Base-by-base conservation (phyloP, 1,140 invertebrate genomes). In the Papilio helenus region DNA sequence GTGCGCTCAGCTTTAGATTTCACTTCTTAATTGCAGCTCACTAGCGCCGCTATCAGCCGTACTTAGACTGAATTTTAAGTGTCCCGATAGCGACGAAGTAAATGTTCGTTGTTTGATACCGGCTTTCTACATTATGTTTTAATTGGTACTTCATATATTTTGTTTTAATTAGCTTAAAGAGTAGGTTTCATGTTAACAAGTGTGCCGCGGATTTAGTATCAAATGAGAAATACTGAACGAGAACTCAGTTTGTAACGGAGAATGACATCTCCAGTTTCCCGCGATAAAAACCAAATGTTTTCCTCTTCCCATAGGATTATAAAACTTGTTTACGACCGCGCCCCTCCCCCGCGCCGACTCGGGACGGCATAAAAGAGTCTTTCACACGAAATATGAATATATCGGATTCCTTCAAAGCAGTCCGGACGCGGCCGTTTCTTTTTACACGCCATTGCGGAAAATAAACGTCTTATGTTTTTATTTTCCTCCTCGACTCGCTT, bases 301-400 rank as follows among this genome's bases (percentile, higher is more conserved):
- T 84, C 77, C 68, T 68, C 42, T 74, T 82, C 61, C 80, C 79
- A 72, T 71, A 82, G 81, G 79, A 84, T 86, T 85, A 86, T 86
- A 81, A 85, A 86, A 84, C 80, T 82, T 86, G 85, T 86, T 86
- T 86, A 86, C 82, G 82, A 83, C 72, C 76, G 51, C 46, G 20
- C 20, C 51, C 58, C 34, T 39, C 34, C 23, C 51, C 55, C 34
- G 26, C 74, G 58, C 49, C 73, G n/a, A n/a, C n/a, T 16, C 34
- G 42, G 61, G 77, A 49, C 44, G 42, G 46, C 72, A 29, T 80
- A 83, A 85, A 83, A 81, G 76, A 61, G 80, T 80, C 72, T 80
- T 82, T 85, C 71, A 80, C 81, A 84, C 77, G 80, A 83, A 79
- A 85, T 85, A 83, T 79, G 81, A 81, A 83, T 83, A 79, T 81